Evolutionary conservation across 2,113 vertebrate species (phyloP).

Genomic region (Terrapene triunguis): DNA sequence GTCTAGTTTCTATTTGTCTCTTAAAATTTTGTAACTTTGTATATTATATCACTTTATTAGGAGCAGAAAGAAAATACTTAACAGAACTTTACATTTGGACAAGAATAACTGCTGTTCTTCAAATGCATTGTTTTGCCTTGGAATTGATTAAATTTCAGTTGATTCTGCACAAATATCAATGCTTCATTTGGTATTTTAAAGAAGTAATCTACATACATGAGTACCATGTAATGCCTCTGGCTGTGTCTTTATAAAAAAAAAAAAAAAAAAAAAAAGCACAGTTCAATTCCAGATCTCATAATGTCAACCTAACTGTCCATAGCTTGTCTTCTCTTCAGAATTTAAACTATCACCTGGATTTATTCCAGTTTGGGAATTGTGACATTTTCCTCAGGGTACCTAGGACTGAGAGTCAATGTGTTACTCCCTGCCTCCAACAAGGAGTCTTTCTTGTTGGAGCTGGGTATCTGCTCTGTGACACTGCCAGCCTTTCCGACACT

Average conservation of each 20-base stretch:
- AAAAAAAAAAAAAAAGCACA: background rate
- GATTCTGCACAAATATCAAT: background rate
- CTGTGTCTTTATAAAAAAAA: background rate
- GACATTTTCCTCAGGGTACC: background rate
- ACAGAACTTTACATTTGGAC: background rate
- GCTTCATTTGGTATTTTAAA: background rate
- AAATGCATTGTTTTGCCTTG: background rate
- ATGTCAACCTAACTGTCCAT: background rate
- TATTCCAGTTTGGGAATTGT: background rate
- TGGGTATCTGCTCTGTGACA: background rate
- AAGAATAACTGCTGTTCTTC: background rate
- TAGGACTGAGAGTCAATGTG: background rate
- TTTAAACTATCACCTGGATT: background rate
- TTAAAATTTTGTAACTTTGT: background rate
- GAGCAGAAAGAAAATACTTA: background rate
- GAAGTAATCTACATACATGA: background rate
- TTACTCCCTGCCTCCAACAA: background rate
- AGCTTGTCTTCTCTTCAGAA: background rate
- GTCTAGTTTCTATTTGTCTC: background rate
- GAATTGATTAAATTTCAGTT: background rate
- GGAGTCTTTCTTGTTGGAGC: background rate
- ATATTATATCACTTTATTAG: background rate
- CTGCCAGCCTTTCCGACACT: background rate
- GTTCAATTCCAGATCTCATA: background rate
- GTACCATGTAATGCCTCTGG: background rate